Base-by-base conservation (phyloP, 2,888 invertebrate genomes). In the Scaeva pyrastri region DNA sequence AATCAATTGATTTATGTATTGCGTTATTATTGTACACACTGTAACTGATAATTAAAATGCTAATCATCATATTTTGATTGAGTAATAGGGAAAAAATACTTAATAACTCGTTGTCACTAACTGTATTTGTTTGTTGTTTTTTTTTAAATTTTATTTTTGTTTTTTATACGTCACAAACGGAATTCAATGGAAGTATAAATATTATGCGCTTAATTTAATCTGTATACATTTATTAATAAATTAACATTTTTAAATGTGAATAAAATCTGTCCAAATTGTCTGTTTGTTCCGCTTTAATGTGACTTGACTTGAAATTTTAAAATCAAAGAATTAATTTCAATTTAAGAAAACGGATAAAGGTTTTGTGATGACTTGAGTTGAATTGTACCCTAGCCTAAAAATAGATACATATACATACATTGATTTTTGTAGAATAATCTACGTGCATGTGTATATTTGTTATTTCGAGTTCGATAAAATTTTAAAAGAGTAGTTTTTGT, bases 1-100 rank as follows among this genome's bases (percentile, higher is more conserved):
- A 64, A 64, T 64, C 64, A 64, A 45, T 26, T 26, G n/a, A 6
- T 45, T 21, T 12, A 8, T 39, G 11, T 14, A 58, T 60, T 60
- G 39, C 60, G 21, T 60, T 39, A 8, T 39, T 39, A 39, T 60
- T 39, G 10, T 14, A 60, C 8, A 41, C 60, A 60, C 14, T 14
- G 60, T 60, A 16, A 39, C 3, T 39, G 60, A 21, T 39, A 60
- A 39, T 39, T 8, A 60, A 58, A 58, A 58, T 19, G 19, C 16
- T 11, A n/a, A 26, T 26, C 10, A 2, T 31, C 19, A 2, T 36
- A 11, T 5, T 19, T 36, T 31, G 31, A 12, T 56, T 56, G 16
- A 31, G 10, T 6, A 56, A 19, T 31, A 16, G 1, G 36, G 11
- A 5, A n/a, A 31, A 56, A n/a, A 55, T 56, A 16, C 36, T 58